Percentiles rank a stretch among this genome's conserved stretches.
Conservation (phyloP, 2,113 vertebrate species). For the Procavia capensis region DNA sequence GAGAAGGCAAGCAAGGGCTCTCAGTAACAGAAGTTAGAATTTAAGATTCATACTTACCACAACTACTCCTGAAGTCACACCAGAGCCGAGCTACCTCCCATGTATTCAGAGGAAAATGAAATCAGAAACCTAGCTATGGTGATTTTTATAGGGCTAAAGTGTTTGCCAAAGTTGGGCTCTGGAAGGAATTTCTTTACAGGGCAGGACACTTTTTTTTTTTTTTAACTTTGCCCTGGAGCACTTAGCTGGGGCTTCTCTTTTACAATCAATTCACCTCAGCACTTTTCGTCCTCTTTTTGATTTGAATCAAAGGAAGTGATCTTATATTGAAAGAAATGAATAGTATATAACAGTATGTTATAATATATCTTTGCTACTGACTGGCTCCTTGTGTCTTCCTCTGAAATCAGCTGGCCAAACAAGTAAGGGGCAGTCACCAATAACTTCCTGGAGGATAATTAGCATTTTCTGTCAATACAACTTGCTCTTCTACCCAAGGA, state of each 20-base stretch:
- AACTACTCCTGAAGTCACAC: not conserved
- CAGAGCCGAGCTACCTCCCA: not conserved
- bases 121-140: constrained; percentile 49
- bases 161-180: constrained; percentile 70
- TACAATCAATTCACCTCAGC: constrained; percentile 26
- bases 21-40: not conserved
- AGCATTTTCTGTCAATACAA: not conserved
- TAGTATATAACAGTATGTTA: not conserved
- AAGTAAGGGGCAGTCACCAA: not conserved
- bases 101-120: constrained; percentile 56
- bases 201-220: not conserved
- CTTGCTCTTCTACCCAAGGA: not conserved
- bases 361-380: not conserved
- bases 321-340: not conserved
- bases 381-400: not conserved
- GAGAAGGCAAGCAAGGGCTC: not conserved
- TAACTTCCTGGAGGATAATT: not conserved
- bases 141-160: constrained; percentile 52
- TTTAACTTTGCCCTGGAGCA: constrained; percentile 31
- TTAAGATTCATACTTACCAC: not conserved
- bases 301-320: not conserved
- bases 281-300: not conserved
- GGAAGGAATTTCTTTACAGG: constrained; percentile 65
- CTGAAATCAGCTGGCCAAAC: not conserved
- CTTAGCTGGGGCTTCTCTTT: not conserved